Conservation (phyloP, 1,140 invertebrate genomes). For the Drosophila virilis region DNA sequence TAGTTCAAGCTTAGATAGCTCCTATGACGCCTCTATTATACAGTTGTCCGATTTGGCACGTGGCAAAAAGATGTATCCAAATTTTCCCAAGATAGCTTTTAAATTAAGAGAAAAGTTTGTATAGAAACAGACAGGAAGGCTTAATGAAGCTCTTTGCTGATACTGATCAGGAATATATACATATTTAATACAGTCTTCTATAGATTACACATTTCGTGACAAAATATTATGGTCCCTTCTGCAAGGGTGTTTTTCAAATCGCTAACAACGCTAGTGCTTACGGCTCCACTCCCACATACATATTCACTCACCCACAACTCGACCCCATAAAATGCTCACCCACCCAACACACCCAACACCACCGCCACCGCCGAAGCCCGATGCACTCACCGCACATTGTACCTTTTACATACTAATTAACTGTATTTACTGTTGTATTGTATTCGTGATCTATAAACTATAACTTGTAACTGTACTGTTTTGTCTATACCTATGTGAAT, state of each 20-base stretch:
- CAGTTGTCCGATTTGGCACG: too few relatives aligned
- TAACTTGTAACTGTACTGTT: conserved; percentile 41
- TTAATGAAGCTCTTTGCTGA: too few relatives aligned
- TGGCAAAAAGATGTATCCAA: too few relatives aligned
- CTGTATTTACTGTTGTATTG: conserved; percentile 63
- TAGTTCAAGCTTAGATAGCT: too few relatives aligned
- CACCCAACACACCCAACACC: neutral
- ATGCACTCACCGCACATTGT: conserved; percentile 80
- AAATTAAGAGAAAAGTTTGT: too few relatives aligned
- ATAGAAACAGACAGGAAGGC: too few relatives aligned
- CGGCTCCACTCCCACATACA: conserved; percentile 24
- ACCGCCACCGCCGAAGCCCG: conserved; percentile 53
- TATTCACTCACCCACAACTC: neutral
- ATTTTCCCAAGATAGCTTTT: too few relatives aligned
- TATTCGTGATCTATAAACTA: conserved; percentile 60
- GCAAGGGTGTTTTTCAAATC: conserved; percentile 2
- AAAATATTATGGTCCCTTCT: neutral
- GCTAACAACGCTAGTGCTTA: conserved; percentile 53
- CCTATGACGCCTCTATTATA: too few relatives aligned
- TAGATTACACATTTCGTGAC: too few relatives aligned
- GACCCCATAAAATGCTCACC: conserved; percentile 29
- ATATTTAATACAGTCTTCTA: too few relatives aligned
- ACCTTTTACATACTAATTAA: conserved; percentile 68
- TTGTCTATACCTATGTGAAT: conserved; percentile 36
- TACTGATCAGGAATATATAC: too few relatives aligned